Percentiles rank a stretch among this genome's conserved stretches.
These are phyloP conservation scores for Chelon auratus DNA, from an alignment of 2,797 vertebrate genomes.

Conservation along the genomic window DNA sequence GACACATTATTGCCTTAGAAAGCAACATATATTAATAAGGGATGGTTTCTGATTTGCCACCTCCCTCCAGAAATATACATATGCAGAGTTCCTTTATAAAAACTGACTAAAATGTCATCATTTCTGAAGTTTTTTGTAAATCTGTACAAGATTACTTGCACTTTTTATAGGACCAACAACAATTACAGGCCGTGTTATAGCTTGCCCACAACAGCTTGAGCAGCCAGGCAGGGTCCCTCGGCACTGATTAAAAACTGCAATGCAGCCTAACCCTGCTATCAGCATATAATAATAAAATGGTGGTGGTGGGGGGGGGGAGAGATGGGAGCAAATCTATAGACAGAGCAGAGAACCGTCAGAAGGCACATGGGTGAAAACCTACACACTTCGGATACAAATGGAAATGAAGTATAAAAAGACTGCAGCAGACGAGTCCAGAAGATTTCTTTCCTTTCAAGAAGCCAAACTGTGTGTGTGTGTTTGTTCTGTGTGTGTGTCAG, in stretches of 20 bases:
- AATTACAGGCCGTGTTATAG: constrained; percentile 45
- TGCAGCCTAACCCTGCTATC: constrained; percentile 55
- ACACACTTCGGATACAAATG: constrained; percentile 43
- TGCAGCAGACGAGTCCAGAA: constrained; percentile 29
- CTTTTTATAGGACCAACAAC: constrained; percentile 34
- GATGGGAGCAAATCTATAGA: constrained; percentile 51
- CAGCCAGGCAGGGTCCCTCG: constrained; percentile 41
- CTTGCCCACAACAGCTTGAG: constrained; percentile 48
- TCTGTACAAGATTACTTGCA: constrained; percentile 5
- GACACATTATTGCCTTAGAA: too few relatives aligned
- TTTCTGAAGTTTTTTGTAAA: constrained; percentile 17
- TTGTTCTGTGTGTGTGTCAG: not conserved
- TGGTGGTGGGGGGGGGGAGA: too few relatives aligned
- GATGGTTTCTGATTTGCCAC: too few relatives aligned
- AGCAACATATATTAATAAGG: too few relatives aligned
- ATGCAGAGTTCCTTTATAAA: not conserved
- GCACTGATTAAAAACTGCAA: constrained; percentile 66
- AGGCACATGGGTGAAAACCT: constrained; percentile 34
- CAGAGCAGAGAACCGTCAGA: constrained; percentile 43
- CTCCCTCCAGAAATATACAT: too few relatives aligned
- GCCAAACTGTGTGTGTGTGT: not conserved
- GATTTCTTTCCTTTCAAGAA: constrained; percentile 31
- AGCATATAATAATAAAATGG: constrained; percentile 59
- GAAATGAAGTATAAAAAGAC: constrained; percentile 45
- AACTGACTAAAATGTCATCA: constrained; percentile 4